phyloP scores from a whole-genome alignment of 2,888 invertebrate species.

The Epinotia brunnichana region DNA sequence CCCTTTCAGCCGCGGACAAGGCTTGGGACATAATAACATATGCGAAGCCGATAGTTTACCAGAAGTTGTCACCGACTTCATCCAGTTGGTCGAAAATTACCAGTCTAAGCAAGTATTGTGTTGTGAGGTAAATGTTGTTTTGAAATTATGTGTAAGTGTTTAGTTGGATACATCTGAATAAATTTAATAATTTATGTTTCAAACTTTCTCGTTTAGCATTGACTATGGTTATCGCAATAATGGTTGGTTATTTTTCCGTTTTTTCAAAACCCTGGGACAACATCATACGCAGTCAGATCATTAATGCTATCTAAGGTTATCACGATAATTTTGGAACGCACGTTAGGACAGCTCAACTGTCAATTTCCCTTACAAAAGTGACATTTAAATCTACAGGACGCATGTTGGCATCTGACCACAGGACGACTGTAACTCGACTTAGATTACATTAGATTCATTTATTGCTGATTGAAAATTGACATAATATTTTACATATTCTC shows the following conservation, averaged over 20 bases:
- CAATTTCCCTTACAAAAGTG: too few relatives aligned
- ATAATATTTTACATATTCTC: too few relatives aligned
- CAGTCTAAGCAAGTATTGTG: background rate
- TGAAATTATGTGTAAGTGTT: background rate
- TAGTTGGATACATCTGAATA: too few relatives aligned
- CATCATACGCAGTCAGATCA: too few relatives aligned
- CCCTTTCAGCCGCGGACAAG: slow-evolving; percentile 86
- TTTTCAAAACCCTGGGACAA: background rate
- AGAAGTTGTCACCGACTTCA: slow-evolving; percentile 17
- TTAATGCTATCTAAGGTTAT: too few relatives aligned
- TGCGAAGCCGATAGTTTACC: slow-evolving; percentile 31
- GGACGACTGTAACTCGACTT: background rate
- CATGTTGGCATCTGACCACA: background rate
- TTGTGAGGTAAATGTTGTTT: background rate
- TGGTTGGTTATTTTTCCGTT: background rate
- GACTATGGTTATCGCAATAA: background rate
- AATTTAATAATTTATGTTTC: background rate
- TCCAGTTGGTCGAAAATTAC: slow-evolving; percentile 9
- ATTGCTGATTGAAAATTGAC: too few relatives aligned
- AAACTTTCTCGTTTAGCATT: background rate
- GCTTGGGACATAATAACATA: slow-evolving; percentile 91
- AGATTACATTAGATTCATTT: too few relatives aligned
- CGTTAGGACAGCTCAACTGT: too few relatives aligned
- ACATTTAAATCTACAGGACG: too few relatives aligned
- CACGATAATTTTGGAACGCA: too few relatives aligned